A percentile compares a stretch with the other conserved stretches of the same genome.
Conservation (phyloP, 2,797 vertebrate species). For the Amblyopsis hoosieri region DNA sequence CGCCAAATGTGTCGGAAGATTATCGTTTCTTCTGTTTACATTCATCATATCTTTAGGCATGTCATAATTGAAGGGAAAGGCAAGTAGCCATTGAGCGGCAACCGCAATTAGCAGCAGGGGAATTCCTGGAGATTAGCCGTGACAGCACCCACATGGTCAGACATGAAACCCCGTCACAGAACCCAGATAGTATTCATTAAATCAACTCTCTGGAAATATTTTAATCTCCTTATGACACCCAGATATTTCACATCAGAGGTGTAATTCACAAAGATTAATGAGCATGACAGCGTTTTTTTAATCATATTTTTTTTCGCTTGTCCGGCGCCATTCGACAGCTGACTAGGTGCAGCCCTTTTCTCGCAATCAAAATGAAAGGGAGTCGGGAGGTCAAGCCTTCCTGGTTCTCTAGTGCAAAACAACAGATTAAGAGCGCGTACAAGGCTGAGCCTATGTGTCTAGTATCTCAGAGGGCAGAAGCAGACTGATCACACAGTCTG, state of each 20-base stretch:
- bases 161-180: slow-evolving; percentile 69
- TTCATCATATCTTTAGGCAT: slow-evolving; percentile 10
- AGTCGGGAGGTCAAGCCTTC: slow-evolving; percentile 36
- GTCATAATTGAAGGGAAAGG: slow-evolving; percentile 32
- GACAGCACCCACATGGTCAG: slow-evolving; percentile 65
- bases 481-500: neutral
- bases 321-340: slow-evolving; percentile 37
- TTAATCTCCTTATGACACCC: slow-evolving; percentile 63
- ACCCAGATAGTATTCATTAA: slow-evolving; percentile 67
- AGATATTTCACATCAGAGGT: slow-evolving; percentile 61
- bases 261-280: slow-evolving; percentile 51
- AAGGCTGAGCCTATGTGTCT: slow-evolving; percentile 2
- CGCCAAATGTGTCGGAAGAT: slow-evolving; percentile 2
- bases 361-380: slow-evolving; percentile 33
- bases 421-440: slow-evolving; percentile 12
- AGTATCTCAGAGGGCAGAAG: neutral
- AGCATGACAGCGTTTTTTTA: slow-evolving; percentile 37
- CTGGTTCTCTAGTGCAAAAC: slow-evolving; percentile 17
- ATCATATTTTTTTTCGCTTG: neutral
- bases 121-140: slow-evolving; percentile 62
- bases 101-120: slow-evolving; percentile 30
- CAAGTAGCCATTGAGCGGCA: slow-evolving; percentile 15
- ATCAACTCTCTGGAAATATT: slow-evolving; percentile 71
- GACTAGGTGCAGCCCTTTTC: slow-evolving; percentile 32
- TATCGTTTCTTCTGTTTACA: neutral